Base-by-base conservation (phyloP, 2,113 vertebrate genomes). In the Rhinichthys klamathensis region DNA sequence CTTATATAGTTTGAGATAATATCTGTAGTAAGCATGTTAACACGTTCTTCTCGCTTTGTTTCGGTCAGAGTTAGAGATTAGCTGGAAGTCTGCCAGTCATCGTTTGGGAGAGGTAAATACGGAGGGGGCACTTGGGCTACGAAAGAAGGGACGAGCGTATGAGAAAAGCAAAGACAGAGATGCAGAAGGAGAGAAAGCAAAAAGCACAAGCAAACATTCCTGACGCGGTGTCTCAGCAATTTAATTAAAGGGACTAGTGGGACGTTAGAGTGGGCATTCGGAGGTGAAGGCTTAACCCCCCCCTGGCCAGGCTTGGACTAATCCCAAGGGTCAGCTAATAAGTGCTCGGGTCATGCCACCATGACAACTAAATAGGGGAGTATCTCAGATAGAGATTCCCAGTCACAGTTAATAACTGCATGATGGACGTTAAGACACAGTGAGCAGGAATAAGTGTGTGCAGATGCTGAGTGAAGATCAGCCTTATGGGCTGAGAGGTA, bases 171-270 rank as follows among this genome's bases (percentile, higher is more conserved):
- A 93, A 92, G 91, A 92, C 79, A 38, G 76, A 77, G 84, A 82
- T 80, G 49, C n/a, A 76, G 84, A 72, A 76, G 67, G 78, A 85
- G 80, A 88, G 78, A 11, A 79, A 58, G 10, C 74, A 77, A 84
- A 85, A 82, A 89, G 89, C 89, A 85, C 89, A 95, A 92, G 95
- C 94, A 96, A 95, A 94, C 96, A 97, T 97, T 97, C 96, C 96
- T 96, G 90, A 72, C 85, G 93, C 67, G 18, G 84, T 85, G 89
- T 85, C 96, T 94, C 93, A 94, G 97, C 95, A 94, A 97, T 96
- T 96, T 97, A 96, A 97, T 97, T 97, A 97, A 96, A 83, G 81
- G 91, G 90, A 90, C 89, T 82, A 75, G 91, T 87, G 92, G 93
- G 94, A 95, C 91, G 91, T 63, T 85, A 91, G 80, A 51, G 90